Conservation (phyloP, 1,140 invertebrate species). For the Eriocheir sinensis region DNA sequence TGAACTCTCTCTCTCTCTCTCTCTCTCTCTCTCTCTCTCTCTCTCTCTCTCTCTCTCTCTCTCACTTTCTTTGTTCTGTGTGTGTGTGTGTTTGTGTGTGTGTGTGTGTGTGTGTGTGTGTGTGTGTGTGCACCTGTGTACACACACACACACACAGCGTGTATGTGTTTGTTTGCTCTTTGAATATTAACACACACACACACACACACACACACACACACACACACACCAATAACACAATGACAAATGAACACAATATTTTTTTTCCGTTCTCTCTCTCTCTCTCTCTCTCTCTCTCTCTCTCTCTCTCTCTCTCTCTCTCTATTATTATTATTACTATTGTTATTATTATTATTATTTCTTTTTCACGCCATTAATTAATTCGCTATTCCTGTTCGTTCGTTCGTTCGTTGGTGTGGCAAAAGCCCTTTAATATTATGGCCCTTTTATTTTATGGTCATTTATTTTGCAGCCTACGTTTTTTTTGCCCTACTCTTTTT, state of each 20-base stretch:
- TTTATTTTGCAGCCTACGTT: too few species aligned
- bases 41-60: background rate
- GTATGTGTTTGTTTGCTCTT: too few species aligned
- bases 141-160: background rate
- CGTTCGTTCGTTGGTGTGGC: too few species aligned
- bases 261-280: background rate
- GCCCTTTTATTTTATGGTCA: too few species aligned
- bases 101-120: background rate
- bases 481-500: too few species aligned
- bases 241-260: background rate
- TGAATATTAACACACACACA: conserved; percentile 23
- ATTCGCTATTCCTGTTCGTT: too few species aligned
- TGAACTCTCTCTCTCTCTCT: conserved; percentile 22
- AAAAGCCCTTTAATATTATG: too few species aligned
- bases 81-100: background rate
- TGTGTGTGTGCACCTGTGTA: background rate
- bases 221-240: background rate
- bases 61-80: background rate
- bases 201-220: conserved; percentile 9
- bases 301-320: background rate
- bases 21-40: conserved; percentile 20
- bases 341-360: background rate
- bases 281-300: too few species aligned
- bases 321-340: too few species aligned
- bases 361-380: background rate